phyloP scores from a whole-genome alignment of 2,888 invertebrate species.

The Eutolmus rufibarbis region DNA sequence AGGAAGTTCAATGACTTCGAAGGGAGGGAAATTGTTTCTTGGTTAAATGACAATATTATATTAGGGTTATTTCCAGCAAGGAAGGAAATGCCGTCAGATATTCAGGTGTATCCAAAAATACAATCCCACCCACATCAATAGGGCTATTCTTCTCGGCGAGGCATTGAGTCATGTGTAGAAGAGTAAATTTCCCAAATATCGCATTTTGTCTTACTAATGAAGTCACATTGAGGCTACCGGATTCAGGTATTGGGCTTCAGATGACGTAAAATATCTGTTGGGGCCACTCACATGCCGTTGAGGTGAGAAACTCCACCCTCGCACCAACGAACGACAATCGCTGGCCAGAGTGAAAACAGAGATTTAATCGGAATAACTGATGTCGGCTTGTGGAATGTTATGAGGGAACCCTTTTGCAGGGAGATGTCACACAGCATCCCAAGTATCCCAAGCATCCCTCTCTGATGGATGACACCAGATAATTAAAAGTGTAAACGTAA shows the following conservation, averaged over 20 bases:
- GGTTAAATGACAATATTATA: not conserved
- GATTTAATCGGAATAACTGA: conserved; percentile 30
- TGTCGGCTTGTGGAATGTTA: not conserved
- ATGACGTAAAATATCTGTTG: conserved; percentile 1
- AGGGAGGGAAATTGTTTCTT: not conserved
- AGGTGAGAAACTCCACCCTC: not conserved
- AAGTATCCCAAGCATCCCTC: not conserved
- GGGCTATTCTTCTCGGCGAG: not conserved
- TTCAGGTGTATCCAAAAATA: not conserved
- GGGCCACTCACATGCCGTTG: not conserved
- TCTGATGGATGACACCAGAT: conserved; percentile 1
- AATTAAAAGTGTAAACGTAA: conserved; percentile 38
- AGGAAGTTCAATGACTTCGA: not conserved
- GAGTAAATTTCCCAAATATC: not conserved
- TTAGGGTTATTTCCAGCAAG: not conserved
- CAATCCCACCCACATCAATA: not conserved
- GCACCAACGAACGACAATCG: not conserved
- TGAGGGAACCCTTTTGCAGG: not conserved
- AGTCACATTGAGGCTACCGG: not conserved
- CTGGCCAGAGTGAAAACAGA: not conserved
- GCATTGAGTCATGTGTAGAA: not conserved
- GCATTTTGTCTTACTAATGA: conserved; percentile 15
- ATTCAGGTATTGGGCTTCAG: not conserved
- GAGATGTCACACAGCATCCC: not conserved
- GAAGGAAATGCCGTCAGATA: not conserved